Percentiles rank a stretch among this genome's conserved stretches.
phyloP scores from a whole-genome alignment of 2,113 vertebrate species.

The Opisthocomus hoazin region DNA sequence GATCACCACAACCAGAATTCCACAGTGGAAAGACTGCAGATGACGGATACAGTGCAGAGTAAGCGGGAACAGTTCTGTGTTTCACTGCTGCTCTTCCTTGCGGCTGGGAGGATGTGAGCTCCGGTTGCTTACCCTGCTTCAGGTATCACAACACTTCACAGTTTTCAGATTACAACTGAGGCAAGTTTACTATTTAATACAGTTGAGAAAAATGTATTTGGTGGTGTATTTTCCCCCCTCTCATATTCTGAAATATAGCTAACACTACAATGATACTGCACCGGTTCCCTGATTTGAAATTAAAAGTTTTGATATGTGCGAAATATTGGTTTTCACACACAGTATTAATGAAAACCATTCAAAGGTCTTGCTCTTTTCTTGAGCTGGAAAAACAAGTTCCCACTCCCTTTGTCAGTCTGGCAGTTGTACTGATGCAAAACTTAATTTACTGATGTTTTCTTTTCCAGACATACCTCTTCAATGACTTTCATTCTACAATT shows the following conservation, averaged over 20 bases:
- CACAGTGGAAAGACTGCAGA: background rate
- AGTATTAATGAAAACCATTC: background rate
- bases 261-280: background rate
- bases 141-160: background rate
- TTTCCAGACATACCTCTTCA: background rate
- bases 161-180: background rate
- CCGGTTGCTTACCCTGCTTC: background rate
- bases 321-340: background rate
- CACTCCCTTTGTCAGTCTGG: slow-evolving; percentile 1
- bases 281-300: background rate
- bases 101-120: background rate
- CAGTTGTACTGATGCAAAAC: background rate
- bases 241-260: background rate
- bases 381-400: slow-evolving; percentile 6
- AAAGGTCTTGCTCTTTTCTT: background rate
- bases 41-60: background rate
- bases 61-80: background rate
- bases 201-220: background rate
- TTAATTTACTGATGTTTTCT: background rate
- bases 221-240: background rate
- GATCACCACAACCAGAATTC: background rate
- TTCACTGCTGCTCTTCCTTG: background rate
- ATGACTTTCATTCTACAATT: background rate
- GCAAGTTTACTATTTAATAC: background rate
- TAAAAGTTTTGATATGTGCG: background rate